Evolutionary conservation across 2,888 invertebrate species (phyloP).

Genomic region (Plebejus melissa): DNA sequence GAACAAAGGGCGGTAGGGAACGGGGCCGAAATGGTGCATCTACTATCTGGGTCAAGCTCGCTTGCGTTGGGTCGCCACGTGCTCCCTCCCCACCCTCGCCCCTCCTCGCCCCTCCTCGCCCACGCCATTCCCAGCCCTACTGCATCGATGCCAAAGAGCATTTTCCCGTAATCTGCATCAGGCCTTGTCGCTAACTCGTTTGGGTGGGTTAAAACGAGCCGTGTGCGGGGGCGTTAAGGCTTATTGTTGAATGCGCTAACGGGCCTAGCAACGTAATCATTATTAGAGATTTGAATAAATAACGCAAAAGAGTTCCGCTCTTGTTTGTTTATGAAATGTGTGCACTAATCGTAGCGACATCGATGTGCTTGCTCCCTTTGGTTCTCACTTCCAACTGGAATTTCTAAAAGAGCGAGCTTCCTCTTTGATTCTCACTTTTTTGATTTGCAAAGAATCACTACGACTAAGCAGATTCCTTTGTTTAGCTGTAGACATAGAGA

Average conservation of each 20-base stretch:
- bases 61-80: conserved; percentile 64
- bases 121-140: conserved; percentile 42
- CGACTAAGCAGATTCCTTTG: neutral
- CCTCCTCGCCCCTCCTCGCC: conserved; percentile 26
- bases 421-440: neutral
- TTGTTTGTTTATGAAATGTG: conserved; percentile 25
- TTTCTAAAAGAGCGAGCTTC: neutral
- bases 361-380: conserved; percentile 14
- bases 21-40: conserved; percentile 73
- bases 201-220: neutral
- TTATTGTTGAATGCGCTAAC: neutral
- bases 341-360: neutral
- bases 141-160: conserved; percentile 39
- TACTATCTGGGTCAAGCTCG: conserved; percentile 74
- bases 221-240: conserved; percentile 1
- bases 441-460: neutral
- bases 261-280: conserved; percentile 29
- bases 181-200: conserved; percentile 48
- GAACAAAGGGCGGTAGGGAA: conserved; percentile 51
- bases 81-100: conserved; percentile 48
- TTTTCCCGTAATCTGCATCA: conserved; percentile 35
- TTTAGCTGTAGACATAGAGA: neutral
- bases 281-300: conserved; percentile 30
- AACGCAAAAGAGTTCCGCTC: conserved; percentile 24
- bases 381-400: neutral